These are phyloP conservation scores for Telmatochromis sp. DNA, from an alignment of 2,113 vertebrate genomes.

Conservation along the genomic window DNA sequence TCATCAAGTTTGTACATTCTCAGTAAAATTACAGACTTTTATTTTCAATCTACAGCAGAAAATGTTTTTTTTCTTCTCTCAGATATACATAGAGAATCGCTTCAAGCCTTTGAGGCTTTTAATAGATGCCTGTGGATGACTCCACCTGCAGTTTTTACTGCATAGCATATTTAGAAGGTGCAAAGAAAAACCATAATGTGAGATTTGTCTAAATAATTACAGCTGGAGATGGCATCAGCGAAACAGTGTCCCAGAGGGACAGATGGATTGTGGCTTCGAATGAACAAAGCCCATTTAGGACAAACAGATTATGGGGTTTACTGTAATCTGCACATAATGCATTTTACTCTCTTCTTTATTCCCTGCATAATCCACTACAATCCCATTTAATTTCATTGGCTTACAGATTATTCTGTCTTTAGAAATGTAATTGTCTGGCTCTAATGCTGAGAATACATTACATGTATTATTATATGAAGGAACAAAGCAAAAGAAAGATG, in stretches of 20 bases:
- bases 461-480: neutral
- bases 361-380: constrained; percentile 55
- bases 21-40: neutral
- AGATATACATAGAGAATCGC: neutral
- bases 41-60: neutral
- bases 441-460: neutral
- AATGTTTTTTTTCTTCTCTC: neutral
- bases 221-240: constrained; percentile 19
- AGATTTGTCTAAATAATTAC: neutral
- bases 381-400: constrained; percentile 62
- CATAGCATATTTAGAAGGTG: neutral
- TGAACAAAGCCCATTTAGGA: constrained; percentile 63
- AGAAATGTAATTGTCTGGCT: constrained; percentile 47
- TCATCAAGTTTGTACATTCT: neutral
- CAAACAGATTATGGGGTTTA: constrained; percentile 68
- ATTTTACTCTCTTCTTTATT: constrained; percentile 58
- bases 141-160: neutral
- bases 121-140: neutral
- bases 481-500: neutral
- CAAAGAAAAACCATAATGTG: neutral
- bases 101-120: neutral
- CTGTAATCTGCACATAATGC: constrained; percentile 67
- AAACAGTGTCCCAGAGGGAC: constrained; percentile 13
- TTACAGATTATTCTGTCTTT: constrained; percentile 48
- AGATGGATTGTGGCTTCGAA: constrained; percentile 34